Evolutionary conservation across 2,888 invertebrate species (phyloP), one percentile per base, ranked within the genome.

Genomic region (Meloe dianella): DNA sequence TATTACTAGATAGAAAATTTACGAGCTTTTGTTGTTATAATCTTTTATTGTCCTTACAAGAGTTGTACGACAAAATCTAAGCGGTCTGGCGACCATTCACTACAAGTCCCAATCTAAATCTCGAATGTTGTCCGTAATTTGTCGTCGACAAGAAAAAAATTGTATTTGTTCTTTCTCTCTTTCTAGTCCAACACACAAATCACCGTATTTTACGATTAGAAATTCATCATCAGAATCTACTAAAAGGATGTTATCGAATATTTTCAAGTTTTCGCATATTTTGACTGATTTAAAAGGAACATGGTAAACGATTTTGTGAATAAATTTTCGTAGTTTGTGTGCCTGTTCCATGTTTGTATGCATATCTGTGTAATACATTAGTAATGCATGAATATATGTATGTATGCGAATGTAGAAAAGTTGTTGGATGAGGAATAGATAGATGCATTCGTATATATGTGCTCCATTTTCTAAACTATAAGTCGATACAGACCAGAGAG

Each of bases 311-410:
- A 54, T 54, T 54, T 54, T 7, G 27, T 54, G 54, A 54, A 54
- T 54, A 54, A 54, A 54, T 27, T 54, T 54, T 20, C 20, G 0
- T 47, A 47, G 47, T 47, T 20, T 67, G 68, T 32, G 32, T 10
- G 32, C 32, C n/a, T 32, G 7, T 1, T 8, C 41, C 35, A 14
- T 14, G 10, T 17, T 2, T 41, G 17, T 14, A 2, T n/a, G 41
- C 17, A 41, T 41, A 41, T 41, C 9, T 41, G n/a, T 17, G 7
- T 59, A 47, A 51, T 47, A 63, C 64, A 69, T 66, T 64, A 69
- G 54, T 66, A 63, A 69, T 69, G 61, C 60, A 66, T 69, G 69
- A 69, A 69, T 69, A 66, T 69, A 68, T 68, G 69, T 68, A 68
- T 66, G 68, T 69, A 69, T 66, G 69, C 64, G 69, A 64, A 69